Evolutionary conservation across 2,113 vertebrate species (phyloP).

Genomic region (Dromiciops gliroides): DNA sequence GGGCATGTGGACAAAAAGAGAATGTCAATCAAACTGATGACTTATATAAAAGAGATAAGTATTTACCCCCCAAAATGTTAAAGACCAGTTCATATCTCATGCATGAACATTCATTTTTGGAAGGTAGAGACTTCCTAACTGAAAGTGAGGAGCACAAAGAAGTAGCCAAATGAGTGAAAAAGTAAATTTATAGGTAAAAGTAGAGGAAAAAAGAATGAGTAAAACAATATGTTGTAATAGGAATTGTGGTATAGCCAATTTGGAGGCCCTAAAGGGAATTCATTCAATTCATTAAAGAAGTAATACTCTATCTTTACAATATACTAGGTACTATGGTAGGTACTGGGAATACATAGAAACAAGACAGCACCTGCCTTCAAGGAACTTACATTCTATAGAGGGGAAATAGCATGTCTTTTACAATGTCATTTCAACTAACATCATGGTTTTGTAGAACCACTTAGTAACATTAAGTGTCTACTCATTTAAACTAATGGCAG

Average conservation of each 20-base stretch:
- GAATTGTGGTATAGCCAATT: not conserved
- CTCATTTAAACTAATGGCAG: not conserved
- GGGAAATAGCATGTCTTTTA: not conserved
- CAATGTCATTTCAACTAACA: not conserved
- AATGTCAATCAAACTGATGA: not conserved
- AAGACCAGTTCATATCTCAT: no score
- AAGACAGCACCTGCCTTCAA: not conserved
- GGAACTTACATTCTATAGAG: not conserved
- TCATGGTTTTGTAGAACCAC: not conserved
- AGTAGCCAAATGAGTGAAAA: not conserved
- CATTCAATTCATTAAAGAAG: not conserved
- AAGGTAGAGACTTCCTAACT: slow-evolving; percentile 7
- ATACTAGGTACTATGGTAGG: not conserved
- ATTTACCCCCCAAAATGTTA: not conserved
- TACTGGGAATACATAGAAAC: not conserved
- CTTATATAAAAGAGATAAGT: not conserved
- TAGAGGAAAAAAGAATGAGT: accelerated
- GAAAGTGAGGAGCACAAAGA: not conserved
- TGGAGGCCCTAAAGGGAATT: not conserved
- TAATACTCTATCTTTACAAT: not conserved
- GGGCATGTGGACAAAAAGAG: not conserved
- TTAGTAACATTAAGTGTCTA: not conserved
- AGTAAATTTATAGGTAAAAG: not conserved
- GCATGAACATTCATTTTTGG: not conserved
- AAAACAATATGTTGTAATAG: not conserved